Base-by-base conservation (phyloP, 2,797 vertebrate species). In the Anabas testudineus region DNA sequence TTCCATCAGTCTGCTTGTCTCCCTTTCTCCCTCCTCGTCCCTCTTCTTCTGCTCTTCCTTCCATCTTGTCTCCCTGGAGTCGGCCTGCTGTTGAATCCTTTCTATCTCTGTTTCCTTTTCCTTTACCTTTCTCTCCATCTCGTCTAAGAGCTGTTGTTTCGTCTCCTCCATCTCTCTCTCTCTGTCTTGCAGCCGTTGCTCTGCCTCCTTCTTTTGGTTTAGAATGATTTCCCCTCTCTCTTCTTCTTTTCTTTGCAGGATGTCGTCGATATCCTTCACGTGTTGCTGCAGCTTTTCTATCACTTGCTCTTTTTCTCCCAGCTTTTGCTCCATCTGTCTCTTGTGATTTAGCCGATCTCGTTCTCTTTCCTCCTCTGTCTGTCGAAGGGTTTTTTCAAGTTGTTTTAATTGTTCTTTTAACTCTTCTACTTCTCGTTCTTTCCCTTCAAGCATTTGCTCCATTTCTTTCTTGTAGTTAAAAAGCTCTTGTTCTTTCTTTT, bases 171-270 rank as follows among this genome's bases (percentile, higher is more conserved):
- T 75, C 68, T 80, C 62, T 46, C 1, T 45, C 24, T 88, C 80
- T 26, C 30, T 67, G 53, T 86, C 52, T 7, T 60, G 69, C 53
- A 84, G 79, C 13, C 63, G 57, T 42, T 48, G 61, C 60, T 84
- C 82, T 7, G 74, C 82, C 69, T 88, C 84, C 30, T 69, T 76
- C 69, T 83, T 81, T 42, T 88, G 86, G 51, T 10, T 80, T 0
- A 83, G 62, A 21, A 84, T 74, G 0, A 85, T 73, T 32, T 82
- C 60, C 7, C 64, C 85, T 43, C 71, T 60, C 22, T 90, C 86
- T n/a, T 88, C 79, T 0, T 88, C 86, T 42, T 80, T 81, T 6
- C 60, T 80, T 41, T 70, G 78, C 63, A 91, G 64, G 51, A 81
- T 73, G 26, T 84, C 87, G 1, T 87, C 82, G 0, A 78, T 36